Percentiles rank a stretch among this genome's conserved stretches.
phyloP scores from a whole-genome alignment of 2,888 invertebrate species.

The Zygothrica quintamaculata region DNA sequence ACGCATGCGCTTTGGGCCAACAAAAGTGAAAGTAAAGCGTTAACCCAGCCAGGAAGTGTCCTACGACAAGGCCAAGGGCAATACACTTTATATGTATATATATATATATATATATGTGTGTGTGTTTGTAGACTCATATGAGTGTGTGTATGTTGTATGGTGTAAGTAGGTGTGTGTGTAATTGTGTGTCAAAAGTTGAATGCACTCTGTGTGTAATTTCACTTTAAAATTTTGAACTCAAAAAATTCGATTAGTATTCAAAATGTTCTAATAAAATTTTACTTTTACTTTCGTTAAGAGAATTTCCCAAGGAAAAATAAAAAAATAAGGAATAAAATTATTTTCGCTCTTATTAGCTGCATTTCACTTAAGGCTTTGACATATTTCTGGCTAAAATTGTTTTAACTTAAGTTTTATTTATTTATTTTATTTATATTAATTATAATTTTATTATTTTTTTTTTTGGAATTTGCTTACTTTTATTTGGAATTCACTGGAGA shows the following conservation, averaged over 20 bases:
- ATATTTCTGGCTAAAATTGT: neutral
- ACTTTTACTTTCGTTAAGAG: too few species aligned
- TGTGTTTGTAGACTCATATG: too few species aligned
- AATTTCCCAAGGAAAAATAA: too few species aligned
- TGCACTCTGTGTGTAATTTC: slow-evolving; percentile 21
- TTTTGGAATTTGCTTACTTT: slow-evolving; percentile 55
- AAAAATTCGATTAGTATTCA: too few species aligned
- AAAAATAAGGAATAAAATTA: neutral
- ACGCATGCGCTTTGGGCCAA: slow-evolving; percentile 71
- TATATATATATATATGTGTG: slow-evolving; percentile 21
- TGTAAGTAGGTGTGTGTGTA: too few species aligned
- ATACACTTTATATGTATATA: slow-evolving; percentile 6
- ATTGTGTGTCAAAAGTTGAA: slow-evolving; percentile 22
- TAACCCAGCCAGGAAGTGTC: slow-evolving; percentile 19
- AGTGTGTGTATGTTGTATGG: slow-evolving; percentile 76
- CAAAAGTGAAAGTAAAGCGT: slow-evolving; percentile 61
- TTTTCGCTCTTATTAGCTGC: neutral
- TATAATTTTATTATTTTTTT: neutral
- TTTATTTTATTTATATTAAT: neutral
- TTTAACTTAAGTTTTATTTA: too few species aligned
- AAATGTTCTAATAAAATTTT: neutral
- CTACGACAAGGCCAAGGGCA: slow-evolving; percentile 70
- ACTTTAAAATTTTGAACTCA: too few species aligned
- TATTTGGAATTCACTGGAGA: slow-evolving; percentile 30
- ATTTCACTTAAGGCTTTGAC: slow-evolving; percentile 30